Evolutionary conservation across 2,888 invertebrate species (phyloP).

Genomic region (Zygothrica quintamaculata): DNA sequence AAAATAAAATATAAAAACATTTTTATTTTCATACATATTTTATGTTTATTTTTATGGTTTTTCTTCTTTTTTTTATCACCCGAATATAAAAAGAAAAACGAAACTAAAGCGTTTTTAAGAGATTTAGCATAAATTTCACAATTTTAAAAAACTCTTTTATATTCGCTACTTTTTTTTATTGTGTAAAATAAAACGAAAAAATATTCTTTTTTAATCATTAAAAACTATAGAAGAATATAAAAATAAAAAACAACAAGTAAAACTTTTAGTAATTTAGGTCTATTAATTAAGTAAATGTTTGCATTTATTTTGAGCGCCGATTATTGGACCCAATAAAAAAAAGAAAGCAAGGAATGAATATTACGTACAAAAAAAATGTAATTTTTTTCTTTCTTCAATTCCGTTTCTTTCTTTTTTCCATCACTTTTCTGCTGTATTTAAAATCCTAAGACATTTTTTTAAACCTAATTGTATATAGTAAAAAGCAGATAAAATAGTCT

Average conservation of each 20-base stretch:
- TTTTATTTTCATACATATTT: too few species aligned
- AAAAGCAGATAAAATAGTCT: constrained; percentile 18
- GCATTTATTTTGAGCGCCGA: not conserved
- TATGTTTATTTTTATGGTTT: too few species aligned
- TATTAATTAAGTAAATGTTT: not conserved
- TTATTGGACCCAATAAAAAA: constrained; percentile 3
- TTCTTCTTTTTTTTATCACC: too few species aligned
- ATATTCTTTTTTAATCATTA: constrained; percentile 34
- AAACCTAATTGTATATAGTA: constrained; percentile 31
- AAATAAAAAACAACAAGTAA: constrained; percentile 15
- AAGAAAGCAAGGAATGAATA: constrained; percentile 22
- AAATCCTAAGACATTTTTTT: not conserved
- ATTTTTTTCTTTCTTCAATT: constrained; percentile 10
- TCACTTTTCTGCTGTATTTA: not conserved
- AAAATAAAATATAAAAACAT: too few species aligned
- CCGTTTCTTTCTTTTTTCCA: constrained; percentile 1
- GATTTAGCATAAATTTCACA: constrained; percentile 34
- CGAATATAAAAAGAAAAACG: too few species aligned
- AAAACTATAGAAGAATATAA: constrained; percentile 18
- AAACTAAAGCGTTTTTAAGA: constrained; percentile 11
- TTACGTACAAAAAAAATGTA: not conserved
- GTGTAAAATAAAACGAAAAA: too few species aligned
- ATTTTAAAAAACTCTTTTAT: constrained; percentile 41
- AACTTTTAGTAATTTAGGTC: constrained; percentile 19
- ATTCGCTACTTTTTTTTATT: constrained; percentile 55